A percentile compares a stretch with the other conserved stretches of the same genome.
These are phyloP conservation scores for Drosophila parthenogenetica DNA, from an alignment of 2,888 invertebrate species.

Conservation along the genomic window DNA sequence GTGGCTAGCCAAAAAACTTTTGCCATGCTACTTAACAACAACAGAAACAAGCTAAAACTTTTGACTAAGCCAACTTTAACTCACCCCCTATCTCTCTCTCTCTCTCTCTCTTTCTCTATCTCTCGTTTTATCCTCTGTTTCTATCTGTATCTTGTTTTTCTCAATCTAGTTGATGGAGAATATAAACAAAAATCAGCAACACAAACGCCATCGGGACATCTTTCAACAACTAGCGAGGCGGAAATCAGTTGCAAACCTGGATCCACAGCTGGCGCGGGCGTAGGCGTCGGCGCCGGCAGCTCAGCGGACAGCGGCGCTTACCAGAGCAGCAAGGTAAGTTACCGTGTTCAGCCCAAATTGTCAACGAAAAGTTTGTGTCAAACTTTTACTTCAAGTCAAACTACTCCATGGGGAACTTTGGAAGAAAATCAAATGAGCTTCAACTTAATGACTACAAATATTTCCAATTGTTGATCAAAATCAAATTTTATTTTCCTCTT, in stretches of 20 bases:
- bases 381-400: constrained; percentile 64
- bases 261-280: constrained; percentile 73
- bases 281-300: constrained; percentile 50
- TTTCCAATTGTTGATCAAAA: constrained; percentile 61
- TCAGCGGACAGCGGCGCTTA: constrained; percentile 77
- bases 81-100: constrained; percentile 15
- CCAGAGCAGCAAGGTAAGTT: constrained; percentile 83
- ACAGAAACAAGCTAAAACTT: constrained; percentile 56
- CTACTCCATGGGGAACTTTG: constrained; percentile 44
- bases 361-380: constrained; percentile 40
- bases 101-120: background rate
- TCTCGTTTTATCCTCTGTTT: background rate
- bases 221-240: constrained; percentile 85
- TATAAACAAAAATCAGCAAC: constrained; percentile 90
- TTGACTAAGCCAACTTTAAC: constrained; percentile 59
- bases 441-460: constrained; percentile 28
- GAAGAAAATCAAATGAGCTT: constrained; percentile 27
- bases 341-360: constrained; percentile 26
- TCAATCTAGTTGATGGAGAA: constrained; percentile 87
- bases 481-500: background rate
- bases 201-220: constrained; percentile 88
- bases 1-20: constrained; percentile 58
- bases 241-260: constrained; percentile 84
- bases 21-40: constrained; percentile 61
- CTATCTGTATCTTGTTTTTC: constrained; percentile 4